Base-by-base conservation (phyloP, 2,888 invertebrate genomes). In the Spicauda simplicius region DNA sequence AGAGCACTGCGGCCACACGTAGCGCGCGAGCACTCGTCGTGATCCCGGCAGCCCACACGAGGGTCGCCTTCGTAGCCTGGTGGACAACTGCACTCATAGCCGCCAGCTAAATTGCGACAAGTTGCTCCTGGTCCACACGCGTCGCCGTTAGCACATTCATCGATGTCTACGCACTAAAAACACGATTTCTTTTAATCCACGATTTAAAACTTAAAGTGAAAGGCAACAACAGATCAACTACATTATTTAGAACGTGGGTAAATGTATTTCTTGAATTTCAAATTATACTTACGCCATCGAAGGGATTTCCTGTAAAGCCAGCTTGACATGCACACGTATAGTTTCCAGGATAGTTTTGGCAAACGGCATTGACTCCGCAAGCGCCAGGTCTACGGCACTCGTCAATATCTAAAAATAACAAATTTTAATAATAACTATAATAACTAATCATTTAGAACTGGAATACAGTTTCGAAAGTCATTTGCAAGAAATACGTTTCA, bases 271-370 rank as follows among this genome's bases (percentile, higher is more conserved):
- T 33, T 33, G 33, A 1, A 33, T 33, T 33, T 4, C 8, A 33
- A 10, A 33, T 33, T 4, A 52, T 41, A 81, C 90, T 87, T 86
- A 93, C 93, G 70, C 92, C 91, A 75, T 93, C 91, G 73, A 92
- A 92, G 69, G 98, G 97, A 92, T 97, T 97, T 85, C 98, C 98
- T 71, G 95, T 94, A 86, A 95, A 98, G 73, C 98, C 98, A 73
- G 95, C 94, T 74, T 96, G 95, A 88, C 98, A 98, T 63, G 94
- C 87, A 87, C 98, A 98, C 12, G 97, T 97, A 84, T 97, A 97
- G 88, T 98, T 98, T 82, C 98, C 98, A 65, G 96, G 96, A 70
- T 94, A 95, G 86, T 98, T 98, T 73, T 95, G 95, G 86, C 98
- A 98, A 64, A 96, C 82, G 53, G 98, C 96, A 81, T 97, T 96